Evolutionary conservation across 2,888 invertebrate species (phyloP).

Genomic region (Apomyelois bistriatella): DNA sequence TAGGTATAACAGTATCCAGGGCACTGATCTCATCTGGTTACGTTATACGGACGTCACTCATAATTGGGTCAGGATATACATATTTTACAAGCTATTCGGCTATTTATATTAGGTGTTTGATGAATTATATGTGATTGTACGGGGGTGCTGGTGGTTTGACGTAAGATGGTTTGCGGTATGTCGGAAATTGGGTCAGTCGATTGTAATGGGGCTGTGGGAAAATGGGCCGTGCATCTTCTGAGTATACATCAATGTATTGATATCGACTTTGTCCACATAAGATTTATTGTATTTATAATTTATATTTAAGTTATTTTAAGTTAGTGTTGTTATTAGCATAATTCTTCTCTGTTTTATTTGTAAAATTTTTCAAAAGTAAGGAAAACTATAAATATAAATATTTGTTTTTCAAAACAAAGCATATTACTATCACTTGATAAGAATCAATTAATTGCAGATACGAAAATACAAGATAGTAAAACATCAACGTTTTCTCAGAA

Average conservation of each 20-base stretch:
- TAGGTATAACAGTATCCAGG: constrained; percentile 9
- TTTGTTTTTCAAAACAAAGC: too few relatives aligned
- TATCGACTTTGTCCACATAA: not conserved
- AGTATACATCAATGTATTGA: constrained; percentile 19
- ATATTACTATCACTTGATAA: too few relatives aligned
- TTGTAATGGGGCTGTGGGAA: constrained; percentile 13
- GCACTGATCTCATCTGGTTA: constrained; percentile 19
- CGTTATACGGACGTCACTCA: constrained; percentile 54
- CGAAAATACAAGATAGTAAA: too few relatives aligned
- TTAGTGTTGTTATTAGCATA: too few relatives aligned
- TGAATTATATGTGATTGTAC: constrained; percentile 2
- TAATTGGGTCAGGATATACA: constrained; percentile 69
- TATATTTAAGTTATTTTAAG: too few relatives aligned
- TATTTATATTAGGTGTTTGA: constrained; percentile 37
- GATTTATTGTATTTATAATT: too few relatives aligned
- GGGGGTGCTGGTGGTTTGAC: constrained; percentile 5
- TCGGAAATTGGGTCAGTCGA: constrained; percentile 3
- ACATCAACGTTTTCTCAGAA: too few relatives aligned
- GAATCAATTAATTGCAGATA: too few relatives aligned
- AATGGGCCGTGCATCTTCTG: not conserved
- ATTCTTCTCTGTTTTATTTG: too few relatives aligned
- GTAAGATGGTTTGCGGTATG: not conserved
- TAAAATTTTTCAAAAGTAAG: too few relatives aligned
- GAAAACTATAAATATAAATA: too few relatives aligned
- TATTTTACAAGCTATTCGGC: constrained; percentile 62